Evolutionary conservation across 2,888 invertebrate species (phyloP).

Genomic region (Cheilosia impressa): DNA sequence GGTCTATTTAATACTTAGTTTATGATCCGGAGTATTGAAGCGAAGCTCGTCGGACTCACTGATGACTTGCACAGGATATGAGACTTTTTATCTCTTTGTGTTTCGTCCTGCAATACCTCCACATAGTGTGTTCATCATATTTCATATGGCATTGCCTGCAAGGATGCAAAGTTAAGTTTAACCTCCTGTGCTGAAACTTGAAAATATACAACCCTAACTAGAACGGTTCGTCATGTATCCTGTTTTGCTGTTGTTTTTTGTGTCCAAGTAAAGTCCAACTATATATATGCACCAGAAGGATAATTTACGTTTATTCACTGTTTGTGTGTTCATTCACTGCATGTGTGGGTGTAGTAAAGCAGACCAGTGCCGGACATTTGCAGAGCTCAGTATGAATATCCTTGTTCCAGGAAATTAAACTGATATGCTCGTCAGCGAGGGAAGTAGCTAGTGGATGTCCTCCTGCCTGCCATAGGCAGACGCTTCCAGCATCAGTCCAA

Average conservation of each 20-base stretch:
- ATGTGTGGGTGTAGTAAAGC: slow-evolving; percentile 1
- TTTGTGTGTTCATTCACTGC: slow-evolving; percentile 7
- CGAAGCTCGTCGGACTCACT: slow-evolving; percentile 50
- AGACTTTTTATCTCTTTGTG: slow-evolving; percentile 50
- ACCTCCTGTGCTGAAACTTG: slow-evolving; percentile 26
- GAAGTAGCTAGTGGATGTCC: background rate
- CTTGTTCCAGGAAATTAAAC: slow-evolving; percentile 70
- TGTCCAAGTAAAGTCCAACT: background rate
- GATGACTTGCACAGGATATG: slow-evolving; percentile 54
- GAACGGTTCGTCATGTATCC: slow-evolving; percentile 48
- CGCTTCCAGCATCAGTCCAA: slow-evolving; percentile 18
- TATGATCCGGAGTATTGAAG: too few relatives aligned
- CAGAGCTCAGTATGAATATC: slow-evolving; percentile 51
- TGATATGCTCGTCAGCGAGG: slow-evolving; percentile 30
- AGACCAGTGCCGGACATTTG: slow-evolving; percentile 55
- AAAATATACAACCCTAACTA: slow-evolving; percentile 11
- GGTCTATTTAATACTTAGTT: too few relatives aligned
- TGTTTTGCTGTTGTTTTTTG: slow-evolving; percentile 27
- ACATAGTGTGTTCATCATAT: slow-evolving; percentile 14
- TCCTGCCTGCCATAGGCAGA: slow-evolving; percentile 58
- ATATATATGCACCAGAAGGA: slow-evolving; percentile 13
- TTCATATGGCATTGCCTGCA: slow-evolving; percentile 3
- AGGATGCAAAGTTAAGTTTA: slow-evolving; percentile 1
- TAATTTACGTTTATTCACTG: slow-evolving; percentile 37
- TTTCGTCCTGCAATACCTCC: slow-evolving; percentile 21